Base-by-base conservation (phyloP, 2,797 vertebrate species). In the Phoxinus dragarum region DNA sequence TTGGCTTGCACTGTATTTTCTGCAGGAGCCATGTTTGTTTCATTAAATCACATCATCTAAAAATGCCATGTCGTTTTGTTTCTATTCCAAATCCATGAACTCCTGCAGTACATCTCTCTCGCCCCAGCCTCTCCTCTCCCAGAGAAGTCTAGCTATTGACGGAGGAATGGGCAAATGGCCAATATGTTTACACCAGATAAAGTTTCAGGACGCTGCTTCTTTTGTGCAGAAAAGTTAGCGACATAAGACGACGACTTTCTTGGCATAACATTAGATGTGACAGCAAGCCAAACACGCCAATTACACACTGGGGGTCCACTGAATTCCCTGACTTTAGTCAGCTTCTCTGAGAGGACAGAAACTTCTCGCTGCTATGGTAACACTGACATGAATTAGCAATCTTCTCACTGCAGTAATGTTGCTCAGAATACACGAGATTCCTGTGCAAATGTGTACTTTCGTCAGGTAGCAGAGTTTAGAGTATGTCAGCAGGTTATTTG, bases 21-120 rank as follows among this genome's bases (percentile, higher is more conserved):
- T 40, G 6, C 12, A 0, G 31, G 52, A 54, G 21, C 11, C 74
- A 38, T 40, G 12, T 5, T 42, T 27, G 54, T 77, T 27, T 40
- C 2, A 77, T 77, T 77, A 61, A 77, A 61, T 61, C 75, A 59
- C 54, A 77, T 23, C 36, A 76, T 56, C 54, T 76, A 19, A 77
- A 40, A 40, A 42, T 2, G 1, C 12, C 23, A 59, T 27, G 34
- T 59, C 6, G 23, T 27, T 59, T 27, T 17, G 36, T 77, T 61
- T 61, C 6, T 16, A 27, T 27, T 61, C n/a, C 54, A 61, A 77
- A 59, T 59, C 54, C 4, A 6, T 27, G 54, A 42, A 16, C 52
- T 77, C 34, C 52, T 17, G 12, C 12, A 76, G 21, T 36, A 9
- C 52, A n/a, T 23, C 67, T 42, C 23, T 77, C 31, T 75, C 31